Evolutionary conservation across 2,797 vertebrate genomes (phyloP), one percentile per base, ranked within the genome.

Genomic region (Semotilus atromaculatus): DNA sequence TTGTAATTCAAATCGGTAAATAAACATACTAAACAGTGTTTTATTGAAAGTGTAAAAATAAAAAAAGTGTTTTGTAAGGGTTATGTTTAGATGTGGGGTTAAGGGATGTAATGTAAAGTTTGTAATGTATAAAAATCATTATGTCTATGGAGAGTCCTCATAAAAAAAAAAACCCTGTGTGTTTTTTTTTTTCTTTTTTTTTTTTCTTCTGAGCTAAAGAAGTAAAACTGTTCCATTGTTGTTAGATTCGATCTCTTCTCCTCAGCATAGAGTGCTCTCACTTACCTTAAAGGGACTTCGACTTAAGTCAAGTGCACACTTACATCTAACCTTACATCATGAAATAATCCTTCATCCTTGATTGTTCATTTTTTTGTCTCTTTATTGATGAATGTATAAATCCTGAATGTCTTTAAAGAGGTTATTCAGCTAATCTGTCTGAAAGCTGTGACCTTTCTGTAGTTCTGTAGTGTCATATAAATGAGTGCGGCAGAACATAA

Each of bases 381-480:
- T 51, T 64, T 80, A 79, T 73, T 73, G 68, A 85, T 80, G 68
- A 85, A 73, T 45, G 5, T 51, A 43, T 84, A 84, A 78, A 36
- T 78, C 66, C n/a, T n/a, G 48, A 84, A 77, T 64, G 38, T 80
- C 76, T 64, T 31, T 73, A 73, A 55, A 73, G 68, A 80, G 76
- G 76, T 85, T 85, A 80, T 85, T 85, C 31, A 80, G 55, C 75
- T 80, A 85, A 80, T 85, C 83, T 73, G 66, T 80, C 67, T 73
- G 40, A 71, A 72, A 85, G 76, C 83, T 64, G 40, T 85, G 83
- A 85, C 83, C 83, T 85, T 85, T 53, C 76, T 73, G 55, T 36
- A 72, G 36, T 40, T 64, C 76, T 36, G 40, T 72, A 23, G 76
- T 51, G 68, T 85, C 83, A 80, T 26, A 79, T 36, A 72, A 84